These are phyloP conservation scores for Nesometra sesokonis DNA, from an alignment of 35 echinoderm and acorn worm species.

Conservation along the genomic window DNA sequence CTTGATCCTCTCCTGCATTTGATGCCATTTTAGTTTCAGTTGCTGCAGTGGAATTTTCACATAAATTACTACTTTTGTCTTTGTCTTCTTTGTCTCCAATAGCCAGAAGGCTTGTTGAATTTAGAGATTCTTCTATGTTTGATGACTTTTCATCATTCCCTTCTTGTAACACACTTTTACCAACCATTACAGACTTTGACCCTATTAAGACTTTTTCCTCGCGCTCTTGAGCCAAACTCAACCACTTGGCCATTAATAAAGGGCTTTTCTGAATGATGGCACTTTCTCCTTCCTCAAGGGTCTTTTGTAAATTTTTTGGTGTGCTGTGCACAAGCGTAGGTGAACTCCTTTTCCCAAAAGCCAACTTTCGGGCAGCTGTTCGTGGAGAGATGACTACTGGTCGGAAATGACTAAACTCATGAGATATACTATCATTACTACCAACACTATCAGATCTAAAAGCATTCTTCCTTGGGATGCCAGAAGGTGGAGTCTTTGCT, in stretches of 20 bases:
- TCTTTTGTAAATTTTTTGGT: slow-evolving; percentile 42
- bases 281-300: neutral
- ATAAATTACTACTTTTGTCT: too few relatives aligned
- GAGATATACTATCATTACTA: slow-evolving; percentile 79
- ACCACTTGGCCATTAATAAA: slow-evolving; percentile 4
- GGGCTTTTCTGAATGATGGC: slow-evolving; percentile 6
- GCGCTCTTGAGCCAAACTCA: slow-evolving; percentile 8
- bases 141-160: neutral
- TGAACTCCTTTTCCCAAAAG: slow-evolving; percentile 53
- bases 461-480: neutral
- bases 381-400: slow-evolving; percentile 75
- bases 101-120: too few relatives aligned
- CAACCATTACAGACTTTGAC: neutral
- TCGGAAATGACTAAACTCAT: slow-evolving; percentile 82
- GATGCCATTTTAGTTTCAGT: too few relatives aligned
- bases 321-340: slow-evolving; percentile 70
- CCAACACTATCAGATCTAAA: slow-evolving; percentile 47
- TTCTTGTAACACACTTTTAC: neutral
- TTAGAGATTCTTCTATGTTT: too few relatives aligned
- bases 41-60: too few relatives aligned
- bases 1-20: neutral
- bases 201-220: neutral
- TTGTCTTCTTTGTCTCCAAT: too few relatives aligned
- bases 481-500: neutral
- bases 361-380: slow-evolving; percentile 59